Evolutionary conservation across 2,888 invertebrate species (phyloP), one percentile per base, ranked within the genome.

Genomic region (Lithophane socia): DNA sequence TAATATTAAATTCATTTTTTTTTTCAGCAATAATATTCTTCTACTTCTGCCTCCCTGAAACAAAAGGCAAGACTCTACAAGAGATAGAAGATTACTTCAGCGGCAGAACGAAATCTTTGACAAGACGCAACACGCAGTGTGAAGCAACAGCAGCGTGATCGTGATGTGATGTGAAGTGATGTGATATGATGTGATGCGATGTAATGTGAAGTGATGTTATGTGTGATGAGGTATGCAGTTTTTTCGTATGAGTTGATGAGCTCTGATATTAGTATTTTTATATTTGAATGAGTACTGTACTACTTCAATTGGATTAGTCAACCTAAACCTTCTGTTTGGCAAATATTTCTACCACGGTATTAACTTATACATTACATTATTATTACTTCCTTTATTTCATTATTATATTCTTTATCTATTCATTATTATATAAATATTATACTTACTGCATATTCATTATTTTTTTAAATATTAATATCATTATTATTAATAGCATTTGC

Each of bases 1-100:
- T 29, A 29, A 29, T 29, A 29, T 29, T 29, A 29, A 29, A 29
- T 29, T 29, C 29, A n/a, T n/a, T 70, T 58, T 73, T 52, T 81
- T 68, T 80, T 95, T 92, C 94, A 96, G 97, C 97, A 42, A 96
- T 97, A 0, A 90, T 97, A 70, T 98, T 97, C 94, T 97, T 98
- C 94, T 98, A 97, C 88, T 92, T 97, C 79, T 97, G 95, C 89
- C 93, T 98, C 12, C 98, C 98, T 5, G 98, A 98, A 90, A 98
- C 98, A 0, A 98, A 98, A 92, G 97, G 97, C n/a, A 97, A 95
- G 86, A 95, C 97, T 3, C 93, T 98, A 1, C 98, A 98, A 90
- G 98, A 98, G 91, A 98, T 98, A 76, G 98, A 98, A 92, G 98
- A 98, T 86, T 98, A 97, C 91, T 98, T 98, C 93, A 97, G 97